Percentiles rank a stretch among this genome's conserved stretches.
phyloP scores from a whole-genome alignment of 2,888 invertebrate genomes.

The Polydrusus pterygomalis region DNA sequence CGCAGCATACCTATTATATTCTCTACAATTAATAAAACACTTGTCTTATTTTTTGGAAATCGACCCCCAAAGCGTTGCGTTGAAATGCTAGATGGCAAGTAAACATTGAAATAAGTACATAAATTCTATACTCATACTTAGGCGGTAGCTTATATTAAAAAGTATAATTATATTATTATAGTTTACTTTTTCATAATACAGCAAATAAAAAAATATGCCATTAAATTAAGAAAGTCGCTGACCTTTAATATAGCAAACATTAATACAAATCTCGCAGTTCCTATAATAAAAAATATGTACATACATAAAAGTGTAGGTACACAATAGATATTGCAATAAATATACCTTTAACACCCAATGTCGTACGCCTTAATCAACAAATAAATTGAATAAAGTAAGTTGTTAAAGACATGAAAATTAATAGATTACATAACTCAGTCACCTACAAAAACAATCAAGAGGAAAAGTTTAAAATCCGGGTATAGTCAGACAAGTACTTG shows the following conservation, averaged over 20 bases:
- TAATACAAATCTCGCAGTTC: not conserved
- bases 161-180: too few species aligned
- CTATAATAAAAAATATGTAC: not conserved
- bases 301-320: slow-evolving; percentile 16
- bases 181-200: too few species aligned
- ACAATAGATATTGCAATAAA: not conserved
- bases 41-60: too few species aligned
- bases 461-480: slow-evolving; percentile 31
- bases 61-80: too few species aligned
- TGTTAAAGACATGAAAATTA: slow-evolving; percentile 28
- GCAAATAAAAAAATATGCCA: too few species aligned
- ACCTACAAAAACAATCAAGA: slow-evolving; percentile 30
- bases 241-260: not conserved
- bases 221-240: too few species aligned
- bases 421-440: slow-evolving; percentile 43
- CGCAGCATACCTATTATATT: too few species aligned
- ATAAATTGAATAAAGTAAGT: slow-evolving; percentile 30
- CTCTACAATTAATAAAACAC: too few species aligned
- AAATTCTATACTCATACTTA: too few species aligned
- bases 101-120: too few species aligned
- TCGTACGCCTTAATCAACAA: slow-evolving; percentile 23
- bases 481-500: slow-evolving; percentile 21
- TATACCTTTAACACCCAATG: not conserved
- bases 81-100: too few species aligned
- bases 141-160: too few species aligned